Conservation (phyloP, 2,797 vertebrate species). For the Sebastes matsubarae region DNA sequence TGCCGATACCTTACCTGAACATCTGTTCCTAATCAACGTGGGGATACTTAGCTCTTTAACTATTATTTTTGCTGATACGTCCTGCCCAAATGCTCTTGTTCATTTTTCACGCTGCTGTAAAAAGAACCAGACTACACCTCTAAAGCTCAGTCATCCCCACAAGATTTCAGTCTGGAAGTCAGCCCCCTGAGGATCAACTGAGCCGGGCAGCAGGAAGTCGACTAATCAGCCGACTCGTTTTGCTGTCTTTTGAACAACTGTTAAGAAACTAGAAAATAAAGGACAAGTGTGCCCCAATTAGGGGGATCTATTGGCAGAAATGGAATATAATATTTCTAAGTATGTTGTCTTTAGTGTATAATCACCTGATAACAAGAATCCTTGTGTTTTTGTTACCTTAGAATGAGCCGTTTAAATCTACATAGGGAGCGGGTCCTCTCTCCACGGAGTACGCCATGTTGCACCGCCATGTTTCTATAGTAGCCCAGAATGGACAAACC, state of each 20-base stretch:
- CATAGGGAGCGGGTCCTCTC: too few relatives aligned
- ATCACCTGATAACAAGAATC: too few relatives aligned
- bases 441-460: accelerated
- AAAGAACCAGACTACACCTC: neutral
- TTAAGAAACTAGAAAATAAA: neutral
- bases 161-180: neutral
- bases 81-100: neutral
- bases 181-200: neutral
- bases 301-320: too few relatives aligned
- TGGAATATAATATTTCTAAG: too few relatives aligned
- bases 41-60: neutral
- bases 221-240: neutral
- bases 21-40: neutral
- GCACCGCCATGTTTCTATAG: too few relatives aligned
- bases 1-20: neutral
- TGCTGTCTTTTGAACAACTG: neutral
- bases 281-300: too few relatives aligned
- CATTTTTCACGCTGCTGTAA: neutral
- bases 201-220: neutral
- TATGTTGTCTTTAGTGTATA: too few relatives aligned
- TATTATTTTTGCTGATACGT: neutral
- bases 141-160: neutral
- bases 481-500: too few relatives aligned
- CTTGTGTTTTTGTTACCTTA: too few relatives aligned
- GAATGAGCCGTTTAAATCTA: too few relatives aligned